These are phyloP conservation scores for Actinopyga echinites DNA, from an alignment of 53 echinoderm and acorn worm genomes.

Conservation along the genomic window DNA sequence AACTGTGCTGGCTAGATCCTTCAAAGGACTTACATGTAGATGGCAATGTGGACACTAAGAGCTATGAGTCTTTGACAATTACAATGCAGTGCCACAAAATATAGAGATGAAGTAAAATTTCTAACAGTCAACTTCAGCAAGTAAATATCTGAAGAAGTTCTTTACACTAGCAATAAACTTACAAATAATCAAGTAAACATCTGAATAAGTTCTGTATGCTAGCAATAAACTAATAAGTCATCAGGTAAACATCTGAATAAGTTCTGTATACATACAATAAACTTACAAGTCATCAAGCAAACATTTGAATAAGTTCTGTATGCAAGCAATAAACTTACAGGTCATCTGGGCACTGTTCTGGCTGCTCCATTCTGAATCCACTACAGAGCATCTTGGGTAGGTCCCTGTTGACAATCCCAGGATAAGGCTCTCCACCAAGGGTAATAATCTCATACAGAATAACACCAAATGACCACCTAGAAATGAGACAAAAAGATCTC, in stretches of 20 bases:
- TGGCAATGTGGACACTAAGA: too few species aligned
- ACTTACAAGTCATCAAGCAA: background rate
- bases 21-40: too few species aligned
- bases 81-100: too few species aligned
- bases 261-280: too few species aligned
- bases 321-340: conserved; percentile 61
- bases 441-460: conserved; percentile 88
- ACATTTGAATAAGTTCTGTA: too few species aligned
- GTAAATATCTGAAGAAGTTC: too few species aligned
- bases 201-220: background rate
- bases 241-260: background rate
- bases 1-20: too few species aligned
- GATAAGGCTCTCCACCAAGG: conserved; percentile 85
- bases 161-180: too few species aligned
- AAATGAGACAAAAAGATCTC: too few species aligned
- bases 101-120: too few species aligned
- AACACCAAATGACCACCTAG: conserved; percentile 95
- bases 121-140: too few species aligned
- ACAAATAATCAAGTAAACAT: background rate
- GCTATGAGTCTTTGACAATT: too few species aligned
- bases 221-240: background rate
- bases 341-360: conserved; percentile 90
- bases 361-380: conserved; percentile 88
- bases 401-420: conserved; percentile 85
- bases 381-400: conserved; percentile 74